These are phyloP conservation scores for Apogon hyalosoma DNA, from an alignment of 2,797 vertebrate species.

Conservation along the genomic window DNA sequence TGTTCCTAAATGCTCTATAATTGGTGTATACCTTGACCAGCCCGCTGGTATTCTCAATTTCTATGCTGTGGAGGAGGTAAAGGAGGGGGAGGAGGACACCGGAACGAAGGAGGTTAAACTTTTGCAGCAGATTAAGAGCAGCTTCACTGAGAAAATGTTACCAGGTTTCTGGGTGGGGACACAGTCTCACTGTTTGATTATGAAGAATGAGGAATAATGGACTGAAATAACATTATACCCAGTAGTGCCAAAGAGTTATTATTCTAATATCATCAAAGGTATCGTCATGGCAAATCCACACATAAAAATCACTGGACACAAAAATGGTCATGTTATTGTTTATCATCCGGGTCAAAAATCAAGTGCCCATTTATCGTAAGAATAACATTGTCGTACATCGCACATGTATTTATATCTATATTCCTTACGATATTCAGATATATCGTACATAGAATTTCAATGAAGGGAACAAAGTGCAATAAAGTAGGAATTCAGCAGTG, in stretches of 20 bases:
- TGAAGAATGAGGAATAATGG: conserved; percentile 61
- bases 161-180: conserved; percentile 78
- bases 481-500: conserved; percentile 9
- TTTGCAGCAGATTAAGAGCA: conserved; percentile 64
- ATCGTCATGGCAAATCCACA: conserved; percentile 1
- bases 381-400: neutral
- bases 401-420: neutral
- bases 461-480: conserved; percentile 32
- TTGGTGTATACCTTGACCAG: conserved; percentile 77
- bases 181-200: conserved; percentile 65
- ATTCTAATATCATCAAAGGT: conserved; percentile 5
- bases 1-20: conserved; percentile 47
- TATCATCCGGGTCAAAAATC: neutral
- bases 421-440: conserved; percentile 14
- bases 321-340: neutral
- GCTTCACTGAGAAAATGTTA: conserved; percentile 71
- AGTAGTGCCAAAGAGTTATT: neutral
- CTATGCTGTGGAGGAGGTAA: conserved; percentile 70
- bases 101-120: conserved; percentile 62
- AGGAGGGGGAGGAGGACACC: conserved; percentile 49
- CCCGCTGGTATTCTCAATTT: conserved; percentile 76
- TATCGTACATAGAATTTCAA: neutral
- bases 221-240: neutral
- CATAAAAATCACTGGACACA: neutral
- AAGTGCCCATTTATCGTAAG: neutral